Conservation (phyloP, 2,797 vertebrate genomes). For the Bucorvus abyssinicus region DNA sequence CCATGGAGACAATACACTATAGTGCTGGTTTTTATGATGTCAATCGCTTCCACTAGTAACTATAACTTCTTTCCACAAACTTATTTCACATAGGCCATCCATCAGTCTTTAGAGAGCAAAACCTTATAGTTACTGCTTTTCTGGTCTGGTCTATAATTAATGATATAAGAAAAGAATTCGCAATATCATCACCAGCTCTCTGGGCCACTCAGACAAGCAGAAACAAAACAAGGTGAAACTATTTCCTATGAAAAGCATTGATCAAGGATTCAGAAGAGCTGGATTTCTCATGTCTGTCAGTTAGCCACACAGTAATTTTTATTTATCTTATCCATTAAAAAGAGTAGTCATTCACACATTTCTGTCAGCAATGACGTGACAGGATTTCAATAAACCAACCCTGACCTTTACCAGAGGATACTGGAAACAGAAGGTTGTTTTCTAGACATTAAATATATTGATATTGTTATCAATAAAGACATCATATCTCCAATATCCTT, state of each 20-base stretch:
- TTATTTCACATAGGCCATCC: not conserved
- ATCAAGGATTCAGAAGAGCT: not conserved
- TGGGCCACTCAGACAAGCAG: not conserved
- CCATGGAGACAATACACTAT: not conserved
- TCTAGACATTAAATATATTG: not conserved
- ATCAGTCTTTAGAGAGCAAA: not conserved
- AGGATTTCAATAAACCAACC: not conserved
- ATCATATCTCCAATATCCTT: not conserved
- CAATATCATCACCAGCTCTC: not conserved
- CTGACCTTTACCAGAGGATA: not conserved
- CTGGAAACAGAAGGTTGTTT: not conserved
- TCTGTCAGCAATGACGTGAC: not conserved
- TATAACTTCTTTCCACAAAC: not conserved
- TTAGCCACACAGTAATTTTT: not conserved
- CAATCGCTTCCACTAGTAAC: not conserved
- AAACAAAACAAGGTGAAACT: not conserved
- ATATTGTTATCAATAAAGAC: not conserved
- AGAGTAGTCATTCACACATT: not conserved
- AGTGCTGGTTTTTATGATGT: not conserved
- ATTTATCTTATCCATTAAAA: not conserved
- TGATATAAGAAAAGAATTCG: not conserved
- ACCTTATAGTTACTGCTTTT: not conserved
- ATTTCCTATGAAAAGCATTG: not conserved
- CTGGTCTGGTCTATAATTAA: not conserved
- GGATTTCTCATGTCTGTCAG: not conserved